Base-by-base conservation (phyloP, 2,888 invertebrate genomes). In the Parapristionchus giblindavisi region DNA sequence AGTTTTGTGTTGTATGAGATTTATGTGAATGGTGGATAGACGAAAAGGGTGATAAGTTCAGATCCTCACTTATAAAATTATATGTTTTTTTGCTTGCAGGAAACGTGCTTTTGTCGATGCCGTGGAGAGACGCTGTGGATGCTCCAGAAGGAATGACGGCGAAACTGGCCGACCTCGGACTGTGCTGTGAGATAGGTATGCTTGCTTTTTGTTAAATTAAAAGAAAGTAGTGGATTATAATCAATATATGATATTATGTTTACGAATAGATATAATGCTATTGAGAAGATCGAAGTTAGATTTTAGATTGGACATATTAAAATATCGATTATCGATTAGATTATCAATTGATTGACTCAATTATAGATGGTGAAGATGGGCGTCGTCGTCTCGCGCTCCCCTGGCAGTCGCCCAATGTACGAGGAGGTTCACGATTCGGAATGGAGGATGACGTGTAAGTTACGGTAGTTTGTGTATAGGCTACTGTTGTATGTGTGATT, bases 371-470 rank as follows among this genome's bases (percentile, higher is more conserved):
- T 2, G 70, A 71, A 56, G 56, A 38, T 6, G 38, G 29, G 17
- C n/a, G 40, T 56, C 70, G 70, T 40, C 54, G 56, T 24, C 73
- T 73, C n/a, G 29, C 73, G 43, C 73, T 73, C 29, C 61, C 73
- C n/a, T 73, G 73, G 73, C 73, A 73, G n/a, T 60, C 73, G 6
- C 73, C 73, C 43, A 43, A 73, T 60, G 73, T 73, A 51, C 40
- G 61, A 36, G 51, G 11, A 27, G 73, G 73, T 32, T 60, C 32
- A 27, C n/a, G 36, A 51, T 73, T 36, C 34, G 38, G 32, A 1
- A 32, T 61, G 24, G 51, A 51, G 14, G 61, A 61, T 48, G 73
- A 73, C 51, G 34, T 73, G 73, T 73, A 5, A 71, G 71, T 71
- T n/a, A 17, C 32, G 17, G n/a, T 0, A 51, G 51, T 51, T 51